Evolutionary conservation across 2,888 invertebrate genomes (phyloP), one percentile per base, ranked within the genome.

Genomic region (Cryptops parisi): DNA sequence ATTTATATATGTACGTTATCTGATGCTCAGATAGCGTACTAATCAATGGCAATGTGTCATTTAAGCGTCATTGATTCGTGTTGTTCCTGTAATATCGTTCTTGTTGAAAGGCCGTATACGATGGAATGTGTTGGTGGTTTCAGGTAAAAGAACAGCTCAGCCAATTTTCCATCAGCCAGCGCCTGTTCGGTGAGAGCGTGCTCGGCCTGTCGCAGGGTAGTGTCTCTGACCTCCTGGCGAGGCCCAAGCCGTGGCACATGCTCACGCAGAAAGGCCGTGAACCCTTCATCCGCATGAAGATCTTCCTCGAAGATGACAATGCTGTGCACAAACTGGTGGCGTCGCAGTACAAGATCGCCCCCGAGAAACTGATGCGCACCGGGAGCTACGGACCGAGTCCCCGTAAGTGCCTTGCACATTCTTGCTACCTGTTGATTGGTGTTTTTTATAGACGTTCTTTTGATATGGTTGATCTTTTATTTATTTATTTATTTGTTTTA

Each of bases 171-270:
- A 91, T 99, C 66, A 96, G 96, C 64, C 98, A 99, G 72, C 79
- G 98, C 60, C 75, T 98, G 47, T 98, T 98, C 67, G 98, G 98
- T 6, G 98, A 98, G 70, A 90, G 88, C 1, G 96, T 98, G n/a
- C 76, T 98, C 55, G 94, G 94, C 1, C 71, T 94, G 51, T 91
- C 91, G 1, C 94, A 94, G 69, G 98, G 98, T 38, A 93, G 93
- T 3, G 98, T 98, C 1, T 96, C 94, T 46, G 98, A 98, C 70
- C 76, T 98, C 41, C 74, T 98, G 58, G 97, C 97, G 23, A 74
- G 98, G 50, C 98, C 98, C 33, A 98, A 98, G 68, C 93, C 96
- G 0, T 98, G 97, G 98, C 90, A 93, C 67, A 94, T 96, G 93
- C 76, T 98, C 48, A 98, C 98, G 15, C 90, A 89, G 66, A 94